Percentiles rank a stretch among this genome's conserved stretches.
phyloP scores from a whole-genome alignment of 2,888 invertebrate species.

The Anarsia innoxiella region DNA sequence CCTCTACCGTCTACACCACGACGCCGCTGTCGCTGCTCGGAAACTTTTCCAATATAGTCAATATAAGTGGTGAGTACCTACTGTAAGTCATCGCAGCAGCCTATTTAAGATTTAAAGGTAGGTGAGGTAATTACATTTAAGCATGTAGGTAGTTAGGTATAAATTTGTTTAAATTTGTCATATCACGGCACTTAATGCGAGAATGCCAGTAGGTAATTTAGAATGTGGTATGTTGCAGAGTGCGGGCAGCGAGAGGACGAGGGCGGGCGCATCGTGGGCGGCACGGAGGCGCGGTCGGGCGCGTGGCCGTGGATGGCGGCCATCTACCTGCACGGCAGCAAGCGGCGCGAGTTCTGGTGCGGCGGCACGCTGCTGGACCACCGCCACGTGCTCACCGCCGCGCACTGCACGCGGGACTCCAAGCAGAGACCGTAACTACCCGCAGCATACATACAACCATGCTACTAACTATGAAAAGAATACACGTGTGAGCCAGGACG shows the following conservation, averaged over 20 bases:
- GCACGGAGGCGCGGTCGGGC: conserved; percentile 87
- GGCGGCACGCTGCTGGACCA: conserved; percentile 91
- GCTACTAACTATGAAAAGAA: too few relatives aligned
- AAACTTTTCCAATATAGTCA: conserved; percentile 71
- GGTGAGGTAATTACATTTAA: background rate
- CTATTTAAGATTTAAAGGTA: background rate
- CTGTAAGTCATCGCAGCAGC: background rate
- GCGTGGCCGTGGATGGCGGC: conserved; percentile 98
- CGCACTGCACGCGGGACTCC: conserved; percentile 94
- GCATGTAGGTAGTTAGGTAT: too few relatives aligned
- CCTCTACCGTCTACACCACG: conserved; percentile 68
- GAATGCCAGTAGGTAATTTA: too few relatives aligned
- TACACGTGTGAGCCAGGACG: too few relatives aligned
- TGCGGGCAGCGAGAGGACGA: conserved; percentile 89
- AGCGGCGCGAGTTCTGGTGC: conserved; percentile 94
- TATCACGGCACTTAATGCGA: too few relatives aligned
- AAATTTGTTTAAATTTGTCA: too few relatives aligned
- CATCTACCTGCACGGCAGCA: conserved; percentile 89
- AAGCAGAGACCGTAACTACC: conserved; percentile 93
- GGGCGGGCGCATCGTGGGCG: conserved; percentile 93
- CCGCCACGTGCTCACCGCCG: conserved; percentile 89
- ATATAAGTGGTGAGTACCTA: conserved; percentile 61
- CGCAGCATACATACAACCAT: too few relatives aligned
- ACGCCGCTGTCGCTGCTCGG: conserved; percentile 44
- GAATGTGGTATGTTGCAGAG: too few relatives aligned